Percentiles rank a stretch among this genome's conserved stretches.
Conservation (phyloP, 2,113 vertebrate genomes). For the Rhea pennata region DNA sequence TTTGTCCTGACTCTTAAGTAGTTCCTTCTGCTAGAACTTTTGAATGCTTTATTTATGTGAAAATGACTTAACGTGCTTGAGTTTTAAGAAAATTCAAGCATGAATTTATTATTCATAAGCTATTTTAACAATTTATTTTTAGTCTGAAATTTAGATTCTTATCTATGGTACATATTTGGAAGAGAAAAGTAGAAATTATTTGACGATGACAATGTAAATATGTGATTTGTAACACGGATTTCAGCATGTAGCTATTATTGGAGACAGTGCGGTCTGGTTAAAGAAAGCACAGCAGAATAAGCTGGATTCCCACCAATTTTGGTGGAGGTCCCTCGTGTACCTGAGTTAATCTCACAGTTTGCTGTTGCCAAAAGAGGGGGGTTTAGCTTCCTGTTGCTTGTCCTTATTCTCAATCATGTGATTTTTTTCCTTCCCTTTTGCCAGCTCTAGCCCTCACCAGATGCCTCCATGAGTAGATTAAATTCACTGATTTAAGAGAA, state of each 20-base stretch:
- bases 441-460: not conserved
- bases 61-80: not conserved
- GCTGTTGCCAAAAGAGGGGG: not conserved
- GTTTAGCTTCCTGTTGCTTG: not conserved
- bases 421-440: not conserved
- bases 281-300: not conserved
- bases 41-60: not conserved
- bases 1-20: not conserved
- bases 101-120: not conserved
- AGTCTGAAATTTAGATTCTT: not conserved
- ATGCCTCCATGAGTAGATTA: not conserved
- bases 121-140: not conserved
- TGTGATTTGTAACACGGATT: not conserved
- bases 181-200: not conserved
- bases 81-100: not conserved
- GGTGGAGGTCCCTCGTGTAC: not conserved
- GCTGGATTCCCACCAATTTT: not conserved
- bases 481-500: not conserved
- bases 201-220: not conserved
- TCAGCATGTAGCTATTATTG: not conserved
- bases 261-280: not conserved
- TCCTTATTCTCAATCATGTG: not conserved
- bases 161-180: rapidly evolving
- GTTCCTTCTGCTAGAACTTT: slow-evolving; percentile 6
- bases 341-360: not conserved